Evolutionary conservation across 1,140 invertebrate genomes (phyloP), one percentile per base, ranked within the genome.

Genomic region (Mactra quadrangularis): DNA sequence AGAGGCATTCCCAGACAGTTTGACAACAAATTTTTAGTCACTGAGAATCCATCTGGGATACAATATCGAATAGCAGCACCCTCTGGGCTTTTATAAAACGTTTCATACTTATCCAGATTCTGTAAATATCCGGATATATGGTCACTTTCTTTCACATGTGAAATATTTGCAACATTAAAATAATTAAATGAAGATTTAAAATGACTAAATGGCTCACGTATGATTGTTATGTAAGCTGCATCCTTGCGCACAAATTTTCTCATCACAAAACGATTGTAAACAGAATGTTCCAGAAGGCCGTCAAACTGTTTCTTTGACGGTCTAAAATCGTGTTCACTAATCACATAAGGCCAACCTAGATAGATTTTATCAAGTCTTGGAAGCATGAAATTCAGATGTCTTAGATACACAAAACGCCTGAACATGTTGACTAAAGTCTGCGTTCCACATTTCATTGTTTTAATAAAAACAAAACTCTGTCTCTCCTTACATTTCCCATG

Each of bases 101-200:
- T 4, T 22, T 90, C 89, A 76, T 91, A 90, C 45, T 83, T 84
- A 15, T 90, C 83, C 6, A 90, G 45, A 83, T 90, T 81, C 17
- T 86, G 70, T 3, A 90, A 59, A 75, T 89, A 91, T 45, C 88
- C 87, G 19, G 47, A 75, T 3, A 90, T 1, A 2, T 85, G 71
- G 59, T 86, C 75, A 0, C 66, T 25, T 27, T 50, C 53, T 33
- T 78, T 85, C 13, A 90, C 70, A 33, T 83, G 62, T 52, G 75
- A 57, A 47, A 89, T 81, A 19, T 86, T 79, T 15, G 82, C 41
- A 7, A 88, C 70, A 55, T 88, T 89, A 38, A 90, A 90, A 66
- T 90, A 91, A 52, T 88, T 66, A 59, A 90, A 90, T 1, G 85
- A 55, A 13, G 91, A 92, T 64, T 88, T 86, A 33, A 92, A 86